A percentile compares a stretch with the other conserved stretches of the same genome.
phyloP scores from a whole-genome alignment of 1,140 invertebrate species.

The Harpegnathos saltator region DNA sequence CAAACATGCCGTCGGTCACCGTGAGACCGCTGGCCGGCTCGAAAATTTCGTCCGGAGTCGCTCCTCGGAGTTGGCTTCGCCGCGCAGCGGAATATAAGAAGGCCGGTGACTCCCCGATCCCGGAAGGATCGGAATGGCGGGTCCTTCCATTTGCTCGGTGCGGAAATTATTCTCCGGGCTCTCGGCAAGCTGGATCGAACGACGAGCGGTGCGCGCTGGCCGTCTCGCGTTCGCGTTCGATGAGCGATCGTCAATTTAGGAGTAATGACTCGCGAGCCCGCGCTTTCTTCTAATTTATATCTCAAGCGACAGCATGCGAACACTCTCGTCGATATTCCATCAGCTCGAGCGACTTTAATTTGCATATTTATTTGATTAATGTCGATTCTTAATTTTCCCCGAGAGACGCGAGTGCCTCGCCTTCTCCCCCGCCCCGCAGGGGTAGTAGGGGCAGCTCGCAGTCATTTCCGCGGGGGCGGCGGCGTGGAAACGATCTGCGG shows the following conservation, averaged over 20 bases:
- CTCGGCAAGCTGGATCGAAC: conserved; percentile 38
- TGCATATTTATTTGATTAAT: conserved; percentile 19
- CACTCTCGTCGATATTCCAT: too few relatives aligned
- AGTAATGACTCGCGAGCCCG: conserved; percentile 8
- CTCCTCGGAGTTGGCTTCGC: too few relatives aligned
- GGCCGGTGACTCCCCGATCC: conserved; percentile 31
- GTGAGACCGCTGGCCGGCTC: too few relatives aligned
- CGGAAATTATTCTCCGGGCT: conserved; percentile 36
- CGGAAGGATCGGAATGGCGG: background rate
- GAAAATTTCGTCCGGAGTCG: conserved; percentile 17
- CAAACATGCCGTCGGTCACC: conserved; percentile 38
- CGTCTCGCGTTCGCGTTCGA: conserved; percentile 11
- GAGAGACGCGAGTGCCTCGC: background rate
- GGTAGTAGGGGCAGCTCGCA: too few relatives aligned
- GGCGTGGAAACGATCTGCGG: conserved; percentile 7
- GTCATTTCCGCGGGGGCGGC: conserved; percentile 10
- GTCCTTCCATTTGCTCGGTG: conserved; percentile 24
- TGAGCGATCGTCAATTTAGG: background rate
- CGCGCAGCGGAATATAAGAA: background rate
- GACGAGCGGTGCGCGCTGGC: background rate
- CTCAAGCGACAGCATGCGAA: too few relatives aligned
- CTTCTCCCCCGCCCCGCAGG: background rate
- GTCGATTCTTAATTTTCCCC: conserved; percentile 26
- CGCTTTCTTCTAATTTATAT: background rate
- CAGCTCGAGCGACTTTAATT: too few relatives aligned